phyloP scores from a whole-genome alignment of 35 echinoderm and acorn worm species.

The Ophioderma brevispina region DNA sequence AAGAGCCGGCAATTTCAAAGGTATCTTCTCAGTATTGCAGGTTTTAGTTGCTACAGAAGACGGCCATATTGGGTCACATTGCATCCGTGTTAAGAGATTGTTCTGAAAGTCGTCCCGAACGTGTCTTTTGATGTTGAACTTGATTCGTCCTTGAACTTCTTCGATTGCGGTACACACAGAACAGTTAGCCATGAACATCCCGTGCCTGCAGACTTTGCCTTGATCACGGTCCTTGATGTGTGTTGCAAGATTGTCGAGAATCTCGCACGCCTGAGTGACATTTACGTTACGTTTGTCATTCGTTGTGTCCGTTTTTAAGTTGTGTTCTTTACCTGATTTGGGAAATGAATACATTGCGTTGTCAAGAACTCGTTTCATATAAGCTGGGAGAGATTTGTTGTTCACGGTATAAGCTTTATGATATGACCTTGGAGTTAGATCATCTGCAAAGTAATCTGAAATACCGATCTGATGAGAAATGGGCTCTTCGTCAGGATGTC shows the following conservation, averaged over 20 bases:
- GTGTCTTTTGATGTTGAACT: constrained; percentile 6
- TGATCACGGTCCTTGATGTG: neutral
- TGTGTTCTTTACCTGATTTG: neutral
- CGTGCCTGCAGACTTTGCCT: neutral
- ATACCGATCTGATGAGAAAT: too few species aligned
- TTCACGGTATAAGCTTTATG: neutral
- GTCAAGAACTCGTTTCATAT: neutral
- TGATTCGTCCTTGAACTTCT: neutral
- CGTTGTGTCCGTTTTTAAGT: neutral
- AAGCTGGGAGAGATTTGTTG: neutral
- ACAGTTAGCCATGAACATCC: neutral
- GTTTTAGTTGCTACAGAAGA: neutral
- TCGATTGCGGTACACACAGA: neutral
- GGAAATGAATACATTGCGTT: neutral
- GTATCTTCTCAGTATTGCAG: neutral
- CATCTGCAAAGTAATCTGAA: neutral
- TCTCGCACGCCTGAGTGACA: neutral
- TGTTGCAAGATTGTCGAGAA: neutral
- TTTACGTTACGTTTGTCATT: neutral
- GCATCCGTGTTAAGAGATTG: neutral
- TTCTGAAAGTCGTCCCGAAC: neutral
- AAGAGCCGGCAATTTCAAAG: neutral
- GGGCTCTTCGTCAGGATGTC: too few species aligned
- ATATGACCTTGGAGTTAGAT: neutral
- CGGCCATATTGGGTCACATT: neutral